Base-by-base conservation (phyloP, 2,113 vertebrate species). In the Pardalotus punctatus region DNA sequence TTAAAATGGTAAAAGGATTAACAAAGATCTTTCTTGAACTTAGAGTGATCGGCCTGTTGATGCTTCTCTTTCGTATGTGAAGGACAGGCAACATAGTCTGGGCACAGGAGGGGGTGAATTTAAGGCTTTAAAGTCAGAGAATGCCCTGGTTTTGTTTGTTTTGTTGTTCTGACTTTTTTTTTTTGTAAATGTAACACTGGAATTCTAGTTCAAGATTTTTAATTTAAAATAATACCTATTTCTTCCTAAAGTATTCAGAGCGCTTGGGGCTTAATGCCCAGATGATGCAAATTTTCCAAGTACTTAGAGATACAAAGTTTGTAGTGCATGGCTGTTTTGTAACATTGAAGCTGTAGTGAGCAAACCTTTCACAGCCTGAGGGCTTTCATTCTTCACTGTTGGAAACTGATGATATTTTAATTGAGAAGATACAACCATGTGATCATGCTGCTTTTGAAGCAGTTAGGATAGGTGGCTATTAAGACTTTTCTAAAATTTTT, bases 271-370 rank as follows among this genome's bases (percentile, higher is more conserved):
- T 73, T 78, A 61, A 27, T 47, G 25, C 21, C 4, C 1, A 78
- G 10, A 33, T 18, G 35, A 21, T 33, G 29, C 28, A 58, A 3
- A 17, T 71, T 70, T 90, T 82, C 48, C 24, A 29, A 19, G 24
- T 43, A 36, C 45, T 79, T 31, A 3, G 18, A 77, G 45, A 35
- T 3, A 24, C 0, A 0, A 51, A 5, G 38, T 58, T 61, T 0
- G 1, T 47, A 72, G 64, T 19, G 14, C 35, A 0, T 20, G n/a
- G 33, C 64, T 84, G 6, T 53, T 13, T 3, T 0, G 6, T 51
- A 42, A 35, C 27, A 31, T 4, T 81, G 54, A 66, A 72, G 14
- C 22, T 79, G 43, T 14, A 51, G n/a, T 22, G 53, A 72, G 28
- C 62, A 83, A 66, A 43, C 28, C n/a, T 60, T 56, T 56, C 48